phyloP scores from a whole-genome alignment of 1,140 invertebrate species.

The Acromyrmex heyeri region DNA sequence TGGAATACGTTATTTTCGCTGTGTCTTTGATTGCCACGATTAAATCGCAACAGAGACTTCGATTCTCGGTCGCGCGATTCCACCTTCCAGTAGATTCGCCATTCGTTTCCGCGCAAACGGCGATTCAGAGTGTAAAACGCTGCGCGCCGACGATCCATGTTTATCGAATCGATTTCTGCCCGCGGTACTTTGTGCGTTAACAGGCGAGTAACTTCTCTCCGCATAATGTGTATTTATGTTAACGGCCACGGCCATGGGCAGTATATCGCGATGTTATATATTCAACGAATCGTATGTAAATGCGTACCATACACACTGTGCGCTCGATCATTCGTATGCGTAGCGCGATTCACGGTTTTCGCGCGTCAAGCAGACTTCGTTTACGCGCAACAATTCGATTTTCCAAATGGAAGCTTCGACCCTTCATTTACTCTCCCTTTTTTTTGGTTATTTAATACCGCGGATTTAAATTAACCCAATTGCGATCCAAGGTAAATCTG shows the following conservation, averaged over 20 bases:
- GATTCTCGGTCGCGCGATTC: background rate
- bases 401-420: background rate
- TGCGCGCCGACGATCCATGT: background rate
- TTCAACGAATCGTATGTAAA: constrained; percentile 40
- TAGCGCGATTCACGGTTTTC: constrained; percentile 9
- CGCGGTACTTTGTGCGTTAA: constrained; percentile 53
- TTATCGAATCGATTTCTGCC: constrained; percentile 48
- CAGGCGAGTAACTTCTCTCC: constrained; percentile 49
- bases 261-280: constrained; percentile 41
- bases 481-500: too few species aligned
- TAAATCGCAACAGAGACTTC: background rate
- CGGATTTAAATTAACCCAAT: too few species aligned
- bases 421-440: background rate
- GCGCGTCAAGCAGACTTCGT: constrained; percentile 24
- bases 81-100: background rate
- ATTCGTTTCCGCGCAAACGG: constrained; percentile 13
- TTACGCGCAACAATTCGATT: constrained; percentile 51
- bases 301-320: background rate
- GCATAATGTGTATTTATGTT: constrained; percentile 69
- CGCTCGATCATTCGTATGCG: constrained; percentile 64
- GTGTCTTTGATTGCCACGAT: background rate
- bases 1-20: background rate
- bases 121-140: constrained; percentile 26
- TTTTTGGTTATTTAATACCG: background rate
- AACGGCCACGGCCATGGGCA: constrained; percentile 21